Percentiles rank a stretch among this genome's conserved stretches.
Evolutionary conservation across 2,113 vertebrate genomes (phyloP).

Genomic region (Tylochromis polylepis): DNA sequence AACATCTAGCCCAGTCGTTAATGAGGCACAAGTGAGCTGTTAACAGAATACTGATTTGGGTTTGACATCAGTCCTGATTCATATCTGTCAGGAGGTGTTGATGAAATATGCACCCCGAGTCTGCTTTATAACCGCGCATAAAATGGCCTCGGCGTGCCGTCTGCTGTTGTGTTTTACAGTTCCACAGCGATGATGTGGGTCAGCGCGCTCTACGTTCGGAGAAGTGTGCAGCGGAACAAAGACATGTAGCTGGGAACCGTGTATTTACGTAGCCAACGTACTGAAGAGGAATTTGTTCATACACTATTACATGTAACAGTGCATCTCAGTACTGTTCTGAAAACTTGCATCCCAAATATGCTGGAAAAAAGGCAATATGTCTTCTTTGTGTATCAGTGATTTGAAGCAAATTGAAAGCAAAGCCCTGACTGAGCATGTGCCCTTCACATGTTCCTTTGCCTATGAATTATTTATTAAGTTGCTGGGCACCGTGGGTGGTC

Average conservation of each 20-base stretch:
- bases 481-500: constrained; percentile 32
- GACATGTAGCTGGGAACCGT: not conserved
- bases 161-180: not conserved
- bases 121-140: not conserved
- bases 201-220: not conserved
- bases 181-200: not conserved
- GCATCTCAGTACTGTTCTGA: not conserved
- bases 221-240: not conserved
- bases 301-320: not conserved
- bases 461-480: constrained; percentile 60
- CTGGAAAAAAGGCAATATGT: not conserved
- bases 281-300: not conserved
- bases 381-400: not conserved
- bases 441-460: constrained; percentile 40
- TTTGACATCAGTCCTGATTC: constrained; percentile 53
- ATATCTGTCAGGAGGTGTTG: constrained; percentile 46
- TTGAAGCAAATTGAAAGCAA: not conserved
- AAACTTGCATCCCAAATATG: not conserved
- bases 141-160: not conserved
- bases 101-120: constrained; percentile 30
- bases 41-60: constrained; percentile 67
- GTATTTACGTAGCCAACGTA: not conserved
- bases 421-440: constrained; percentile 27
- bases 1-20: constrained; percentile 59
- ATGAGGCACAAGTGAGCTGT: constrained; percentile 67